These are phyloP conservation scores for Marisa cornuarietis DNA, from an alignment of 1,140 invertebrate species.

Conservation along the genomic window DNA sequence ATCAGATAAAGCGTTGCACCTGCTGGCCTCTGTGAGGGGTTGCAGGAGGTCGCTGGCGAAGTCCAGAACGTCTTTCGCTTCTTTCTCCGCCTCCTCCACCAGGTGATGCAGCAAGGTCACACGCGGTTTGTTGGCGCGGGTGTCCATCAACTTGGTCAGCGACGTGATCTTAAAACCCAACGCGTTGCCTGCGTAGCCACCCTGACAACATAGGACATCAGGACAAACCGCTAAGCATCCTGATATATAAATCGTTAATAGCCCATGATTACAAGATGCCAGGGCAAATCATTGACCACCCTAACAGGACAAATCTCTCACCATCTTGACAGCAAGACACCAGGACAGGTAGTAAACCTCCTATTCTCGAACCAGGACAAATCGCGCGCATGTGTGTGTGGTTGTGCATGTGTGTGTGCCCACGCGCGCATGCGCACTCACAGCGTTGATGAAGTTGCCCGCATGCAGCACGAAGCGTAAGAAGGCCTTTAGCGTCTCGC, in stretches of 20 bases:
- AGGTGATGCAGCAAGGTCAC: conserved; percentile 98
- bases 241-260: neutral
- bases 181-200: conserved; percentile 95
- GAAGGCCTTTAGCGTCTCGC: conserved; percentile 59
- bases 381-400: too few species aligned
- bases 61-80: conserved; percentile 49
- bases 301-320: neutral
- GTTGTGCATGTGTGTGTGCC: too few species aligned
- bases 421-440: conserved; percentile 36
- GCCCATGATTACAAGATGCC: neutral
- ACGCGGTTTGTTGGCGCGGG: conserved; percentile 94
- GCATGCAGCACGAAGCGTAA: conserved; percentile 60
- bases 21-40: conserved; percentile 44
- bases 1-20: conserved; percentile 30
- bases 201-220: conserved; percentile 75
- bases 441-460: conserved; percentile 66
- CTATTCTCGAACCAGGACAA: too few species aligned
- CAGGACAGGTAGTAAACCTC: too few species aligned
- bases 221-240: neutral
- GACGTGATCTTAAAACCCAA: conserved; percentile 95
- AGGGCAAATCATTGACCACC: neutral
- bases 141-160: conserved; percentile 93
- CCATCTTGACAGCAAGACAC: too few species aligned
- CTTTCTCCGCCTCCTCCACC: conserved; percentile 65
- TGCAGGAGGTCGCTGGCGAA: conserved; percentile 56